Conservation (phyloP, 2,888 invertebrate species). For the Drosophila setosimentum region DNA sequence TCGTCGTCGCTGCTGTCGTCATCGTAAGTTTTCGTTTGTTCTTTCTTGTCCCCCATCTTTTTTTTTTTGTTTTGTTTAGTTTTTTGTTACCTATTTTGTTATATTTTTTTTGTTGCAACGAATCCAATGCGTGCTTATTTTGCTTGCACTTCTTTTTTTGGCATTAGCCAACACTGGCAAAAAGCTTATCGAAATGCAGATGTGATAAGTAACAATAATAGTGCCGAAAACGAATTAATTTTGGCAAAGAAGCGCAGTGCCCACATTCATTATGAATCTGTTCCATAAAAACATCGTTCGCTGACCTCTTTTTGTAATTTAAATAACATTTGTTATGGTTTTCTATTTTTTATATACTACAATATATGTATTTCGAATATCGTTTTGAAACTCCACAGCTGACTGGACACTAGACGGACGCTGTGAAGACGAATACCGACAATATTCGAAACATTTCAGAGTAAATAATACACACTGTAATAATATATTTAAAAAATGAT, state of each 20-base stretch:
- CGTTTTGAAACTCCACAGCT: too few relatives aligned
- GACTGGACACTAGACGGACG: too few relatives aligned
- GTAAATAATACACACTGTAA: neutral
- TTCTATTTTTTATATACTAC: neutral
- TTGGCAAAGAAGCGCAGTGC: neutral
- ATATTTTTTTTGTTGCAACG: constrained; percentile 23
- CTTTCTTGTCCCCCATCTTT: neutral
- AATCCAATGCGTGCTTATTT: constrained; percentile 18
- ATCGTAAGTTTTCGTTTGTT: constrained; percentile 64
- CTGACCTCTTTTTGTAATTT: neutral
- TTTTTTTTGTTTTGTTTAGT: neutral
- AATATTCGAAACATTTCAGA: neutral
- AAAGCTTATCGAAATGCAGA: neutral
- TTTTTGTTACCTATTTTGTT: constrained; percentile 27
- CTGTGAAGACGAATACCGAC: too few relatives aligned
- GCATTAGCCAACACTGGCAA: constrained; percentile 27
- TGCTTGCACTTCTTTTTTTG: constrained; percentile 19
- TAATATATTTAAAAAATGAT: neutral
- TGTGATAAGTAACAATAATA: too few relatives aligned
- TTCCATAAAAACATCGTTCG: neutral
- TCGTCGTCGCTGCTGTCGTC: constrained; percentile 54
- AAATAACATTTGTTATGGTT: neutral
- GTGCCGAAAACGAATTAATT: neutral
- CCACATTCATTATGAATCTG: neutral
- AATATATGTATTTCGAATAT: too few relatives aligned